These are phyloP conservation scores for Leucophenga varia DNA, from an alignment of 1,140 invertebrate genomes.

Conservation along the genomic window DNA sequence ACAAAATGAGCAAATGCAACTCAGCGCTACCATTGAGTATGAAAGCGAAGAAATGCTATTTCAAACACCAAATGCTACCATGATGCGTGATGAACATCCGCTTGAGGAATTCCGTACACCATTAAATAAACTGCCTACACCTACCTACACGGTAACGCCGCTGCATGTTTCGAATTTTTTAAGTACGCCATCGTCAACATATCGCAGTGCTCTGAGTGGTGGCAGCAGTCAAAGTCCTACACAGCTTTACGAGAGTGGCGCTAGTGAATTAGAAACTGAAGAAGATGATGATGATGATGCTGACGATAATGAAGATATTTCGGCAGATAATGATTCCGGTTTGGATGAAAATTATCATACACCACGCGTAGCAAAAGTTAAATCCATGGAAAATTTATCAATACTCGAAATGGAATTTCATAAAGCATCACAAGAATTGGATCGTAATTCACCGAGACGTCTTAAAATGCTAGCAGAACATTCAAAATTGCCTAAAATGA, in stretches of 20 bases:
- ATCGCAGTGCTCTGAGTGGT: slow-evolving; percentile 26
- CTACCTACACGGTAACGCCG: no score
- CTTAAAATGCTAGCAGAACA: slow-evolving; percentile 41
- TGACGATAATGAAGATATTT: slow-evolving; percentile 34
- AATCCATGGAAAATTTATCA: slow-evolving; percentile 54
- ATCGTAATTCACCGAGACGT: slow-evolving; percentile 48
- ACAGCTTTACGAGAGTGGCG: slow-evolving; percentile 35
- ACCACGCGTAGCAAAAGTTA: slow-evolving; percentile 49
- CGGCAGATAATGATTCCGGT: slow-evolving; percentile 45
- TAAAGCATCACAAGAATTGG: slow-evolving; percentile 46
- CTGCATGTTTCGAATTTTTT: slow-evolving; percentile 12
- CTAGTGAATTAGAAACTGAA: slow-evolving; percentile 31
- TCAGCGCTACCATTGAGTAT: slow-evolving; percentile 41
- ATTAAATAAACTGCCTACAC: slow-evolving; percentile 33
- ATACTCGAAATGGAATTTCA: slow-evolving; percentile 54
- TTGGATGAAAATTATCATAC: slow-evolving; percentile 53
- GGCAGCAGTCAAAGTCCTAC: slow-evolving; percentile 15
- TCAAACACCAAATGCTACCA: slow-evolving; percentile 46
- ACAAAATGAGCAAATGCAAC: slow-evolving; percentile 18
- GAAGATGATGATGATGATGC: slow-evolving; percentile 11
- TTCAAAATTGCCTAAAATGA: slow-evolving; percentile 49
- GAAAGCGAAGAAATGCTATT: slow-evolving; percentile 44
- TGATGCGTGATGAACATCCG: slow-evolving; percentile 22
- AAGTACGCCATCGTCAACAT: slow-evolving; percentile 23
- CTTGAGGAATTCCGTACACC: slow-evolving; percentile 48